Base-by-base conservation (phyloP, 23 tunicate genomes). In the Diplosoma virens region DNA sequence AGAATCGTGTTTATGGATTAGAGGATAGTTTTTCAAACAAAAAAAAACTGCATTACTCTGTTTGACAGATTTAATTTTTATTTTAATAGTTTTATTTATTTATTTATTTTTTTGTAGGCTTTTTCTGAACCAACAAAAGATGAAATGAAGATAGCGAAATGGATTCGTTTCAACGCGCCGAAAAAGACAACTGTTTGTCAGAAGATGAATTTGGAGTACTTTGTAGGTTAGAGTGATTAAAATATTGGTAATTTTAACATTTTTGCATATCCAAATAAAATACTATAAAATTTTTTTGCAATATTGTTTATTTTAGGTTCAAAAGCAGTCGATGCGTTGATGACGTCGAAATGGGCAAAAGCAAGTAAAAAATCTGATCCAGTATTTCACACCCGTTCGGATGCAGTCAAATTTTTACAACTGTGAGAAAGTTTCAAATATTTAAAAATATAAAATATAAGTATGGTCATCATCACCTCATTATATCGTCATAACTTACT, bases 241-340 rank as follows among this genome's bases (percentile, higher is more conserved):
- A 71, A 11, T 23, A 4, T 27, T n/a, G n/a, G n/a, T n/a, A n/a
- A n/a, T n/a, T n/a, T n/a, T n/a, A n/a, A n/a, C n/a, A n/a, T n/a
- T n/a, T n/a, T n/a, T n/a, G n/a, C n/a, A n/a, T n/a, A n/a, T n/a
- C n/a, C n/a, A n/a, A n/a, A n/a, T n/a, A n/a, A n/a, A n/a, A n/a
- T n/a, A n/a, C n/a, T n/a, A n/a, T n/a, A n/a, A n/a, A n/a, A n/a
- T n/a, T n/a, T n/a, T n/a, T n/a, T n/a, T n/a, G n/a, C n/a, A n/a
- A n/a, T n/a, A n/a, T n/a, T n/a, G n/a, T n/a, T n/a, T n/a, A 6
- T 78, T 48, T 28, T 60, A 83, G 99, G 99, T 3, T 73, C 75
- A 7, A 94, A 94, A 46, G 99, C 99, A 30, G 95, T 94, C 3
- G 99, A 94, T 66, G 80, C 86, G 1, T 47, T 94, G 31, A 79